Conservation (phyloP, 2,113 vertebrate species). For the Protobothrops mucrosquamatus region DNA sequence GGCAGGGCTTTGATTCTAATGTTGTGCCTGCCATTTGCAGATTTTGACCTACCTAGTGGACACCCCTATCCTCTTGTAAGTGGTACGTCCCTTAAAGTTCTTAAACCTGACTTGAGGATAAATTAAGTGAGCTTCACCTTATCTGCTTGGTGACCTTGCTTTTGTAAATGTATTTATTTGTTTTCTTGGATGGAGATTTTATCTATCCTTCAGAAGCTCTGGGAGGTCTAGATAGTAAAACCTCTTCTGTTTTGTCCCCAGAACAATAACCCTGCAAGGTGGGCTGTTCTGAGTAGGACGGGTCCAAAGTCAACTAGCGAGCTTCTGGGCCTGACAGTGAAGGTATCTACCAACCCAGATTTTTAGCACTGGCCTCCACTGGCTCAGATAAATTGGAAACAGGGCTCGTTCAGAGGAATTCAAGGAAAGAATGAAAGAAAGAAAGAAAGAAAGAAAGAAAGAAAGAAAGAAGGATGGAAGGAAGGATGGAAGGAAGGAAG, state of each 20-base stretch:
- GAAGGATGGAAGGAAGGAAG: rapidly evolving
- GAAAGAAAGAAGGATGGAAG: too few species aligned
- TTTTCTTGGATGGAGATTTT: not conserved
- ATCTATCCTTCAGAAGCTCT: not conserved
- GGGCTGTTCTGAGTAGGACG: not conserved
- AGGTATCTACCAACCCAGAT: not conserved
- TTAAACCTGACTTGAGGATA: not conserved
- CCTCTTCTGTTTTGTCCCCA: not conserved
- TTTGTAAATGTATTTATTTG: not conserved
- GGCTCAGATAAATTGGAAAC: not conserved
- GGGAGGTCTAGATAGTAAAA: not conserved
- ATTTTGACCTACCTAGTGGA: not conserved
- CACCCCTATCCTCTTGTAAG: not conserved
- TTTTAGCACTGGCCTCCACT: not conserved
- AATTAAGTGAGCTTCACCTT: not conserved
- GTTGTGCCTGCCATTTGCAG: not conserved
- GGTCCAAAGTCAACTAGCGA: not conserved
- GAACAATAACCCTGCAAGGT: not conserved
- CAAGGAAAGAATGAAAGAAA: not conserved
- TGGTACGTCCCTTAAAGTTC: not conserved
- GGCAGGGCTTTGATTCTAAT: not conserved
- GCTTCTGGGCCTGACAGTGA: not conserved
- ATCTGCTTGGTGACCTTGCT: not conserved
- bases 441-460: too few species aligned
- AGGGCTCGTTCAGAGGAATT: not conserved